Evolutionary conservation across 2,888 invertebrate genomes (phyloP).

Genomic region (Cryptus viduatorius): DNA sequence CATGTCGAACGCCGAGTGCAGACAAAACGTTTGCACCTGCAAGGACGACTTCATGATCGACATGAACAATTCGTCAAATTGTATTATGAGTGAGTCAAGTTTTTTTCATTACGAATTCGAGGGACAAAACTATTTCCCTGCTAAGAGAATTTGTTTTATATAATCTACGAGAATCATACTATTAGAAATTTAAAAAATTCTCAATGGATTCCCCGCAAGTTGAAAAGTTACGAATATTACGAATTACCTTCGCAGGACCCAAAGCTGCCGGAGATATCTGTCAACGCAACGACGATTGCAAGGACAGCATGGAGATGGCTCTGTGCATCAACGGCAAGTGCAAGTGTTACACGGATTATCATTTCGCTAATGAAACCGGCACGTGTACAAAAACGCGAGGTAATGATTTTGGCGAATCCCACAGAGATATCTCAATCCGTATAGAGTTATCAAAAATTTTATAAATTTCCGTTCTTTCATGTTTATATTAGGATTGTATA

Average conservation of each 20-base stretch:
- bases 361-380: conserved; percentile 71
- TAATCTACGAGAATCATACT: no score
- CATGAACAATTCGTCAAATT: conserved; percentile 76
- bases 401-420: conserved; percentile 49
- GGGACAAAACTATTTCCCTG: no score
- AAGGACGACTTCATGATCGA: conserved; percentile 74
- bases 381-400: conserved; percentile 71
- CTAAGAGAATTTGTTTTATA: no score
- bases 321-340: conserved; percentile 74
- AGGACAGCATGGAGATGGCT: conserved; percentile 71
- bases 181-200: no score
- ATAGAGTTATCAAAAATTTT: neutral
- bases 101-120: neutral
- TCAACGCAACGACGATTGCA: conserved; percentile 75
- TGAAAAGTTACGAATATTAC: neutral
- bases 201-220: no score
- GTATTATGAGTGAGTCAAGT: conserved; percentile 73
- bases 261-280: conserved; percentile 71
- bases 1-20: conserved; percentile 75
- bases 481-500: conserved; percentile 71
- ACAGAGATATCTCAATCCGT: neutral
- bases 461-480: conserved; percentile 1
- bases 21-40: conserved; percentile 75
- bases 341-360: conserved; percentile 70
- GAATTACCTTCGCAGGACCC: conserved; percentile 70